These are phyloP conservation scores for Drosophila greeni DNA, from an alignment of 2,888 invertebrate genomes.

Conservation along the genomic window DNA sequence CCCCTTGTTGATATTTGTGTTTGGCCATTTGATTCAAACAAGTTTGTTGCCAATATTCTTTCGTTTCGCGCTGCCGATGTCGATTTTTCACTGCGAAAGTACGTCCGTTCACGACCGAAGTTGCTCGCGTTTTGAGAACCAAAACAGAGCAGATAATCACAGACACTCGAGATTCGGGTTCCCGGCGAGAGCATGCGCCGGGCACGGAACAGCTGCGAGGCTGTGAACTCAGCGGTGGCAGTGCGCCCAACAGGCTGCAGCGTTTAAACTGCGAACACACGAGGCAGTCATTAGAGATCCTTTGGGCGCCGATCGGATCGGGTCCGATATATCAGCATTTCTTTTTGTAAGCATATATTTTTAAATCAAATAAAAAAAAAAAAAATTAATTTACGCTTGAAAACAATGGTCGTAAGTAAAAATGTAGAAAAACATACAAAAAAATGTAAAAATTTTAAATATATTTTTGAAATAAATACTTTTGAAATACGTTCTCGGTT, in stretches of 20 bases:
- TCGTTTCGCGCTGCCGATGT: conserved; percentile 40
- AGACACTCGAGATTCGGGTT: conserved; percentile 38
- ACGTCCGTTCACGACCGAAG: conserved; percentile 69
- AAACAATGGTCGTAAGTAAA: no score
- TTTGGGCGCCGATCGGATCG: not conserved
- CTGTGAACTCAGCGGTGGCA: conserved; percentile 15
- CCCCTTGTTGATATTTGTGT: conserved; percentile 27
- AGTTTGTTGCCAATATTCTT: conserved; percentile 65
- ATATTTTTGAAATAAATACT: not conserved
- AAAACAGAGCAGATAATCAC: conserved; percentile 47
- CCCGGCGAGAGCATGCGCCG: conserved; percentile 58
- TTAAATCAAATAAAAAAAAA: not conserved
- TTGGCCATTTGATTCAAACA: conserved; percentile 42
- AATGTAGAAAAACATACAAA: no score
- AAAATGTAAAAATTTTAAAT: fast-evolving
- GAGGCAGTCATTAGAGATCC: not conserved
- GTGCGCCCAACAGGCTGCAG: conserved; percentile 25
- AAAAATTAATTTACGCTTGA: no score
- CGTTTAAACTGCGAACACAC: conserved; percentile 5
- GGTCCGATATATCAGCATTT: not conserved
- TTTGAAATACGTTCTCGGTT: not conserved
- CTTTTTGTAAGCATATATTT: not conserved
- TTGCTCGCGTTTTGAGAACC: conserved; percentile 65
- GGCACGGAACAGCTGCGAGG: conserved; percentile 32
- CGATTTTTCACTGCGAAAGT: conserved; percentile 17